These are phyloP conservation scores for Echiichthys vipera DNA, from an alignment of 2,797 vertebrate genomes.

Conservation along the genomic window DNA sequence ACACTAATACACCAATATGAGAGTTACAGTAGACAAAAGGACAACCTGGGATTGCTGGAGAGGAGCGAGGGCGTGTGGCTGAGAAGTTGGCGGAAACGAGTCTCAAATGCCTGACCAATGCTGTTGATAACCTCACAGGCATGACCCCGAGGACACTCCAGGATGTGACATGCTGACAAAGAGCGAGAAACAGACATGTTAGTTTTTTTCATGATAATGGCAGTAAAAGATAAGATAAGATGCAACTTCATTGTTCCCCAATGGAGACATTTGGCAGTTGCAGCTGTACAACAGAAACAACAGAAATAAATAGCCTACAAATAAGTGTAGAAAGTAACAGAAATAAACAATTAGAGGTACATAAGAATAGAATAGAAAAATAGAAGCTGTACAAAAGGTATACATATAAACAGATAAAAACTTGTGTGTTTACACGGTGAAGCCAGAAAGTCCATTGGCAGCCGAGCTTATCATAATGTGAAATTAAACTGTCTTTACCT, in stretches of 20 bases:
- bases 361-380: too few species aligned
- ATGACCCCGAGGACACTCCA: conserved; percentile 89
- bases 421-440: not conserved
- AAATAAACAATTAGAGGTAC: too few species aligned
- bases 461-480: not conserved
- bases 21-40: not conserved
- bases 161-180: conserved; percentile 91
- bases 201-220: not conserved
- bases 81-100: conserved; percentile 92
- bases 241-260: too few species aligned
- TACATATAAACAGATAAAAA: too few species aligned
- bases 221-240: not conserved
- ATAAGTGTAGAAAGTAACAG: too few species aligned
- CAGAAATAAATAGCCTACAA: too few species aligned
- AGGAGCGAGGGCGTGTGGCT: conserved; percentile 85
- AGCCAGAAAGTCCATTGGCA: not conserved
- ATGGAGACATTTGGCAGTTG: too few species aligned
- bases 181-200: conserved; percentile 11
- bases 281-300: too few species aligned
- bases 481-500: conserved; percentile 80
- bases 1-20: not conserved
- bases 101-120: conserved; percentile 94
- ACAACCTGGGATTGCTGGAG: conserved; percentile 87
- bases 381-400: too few species aligned
- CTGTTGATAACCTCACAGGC: conserved; percentile 91